Percentiles rank a stretch among this genome's conserved stretches.
Conservation (phyloP, 2,888 invertebrate genomes). For the Tipula lateralis region DNA sequence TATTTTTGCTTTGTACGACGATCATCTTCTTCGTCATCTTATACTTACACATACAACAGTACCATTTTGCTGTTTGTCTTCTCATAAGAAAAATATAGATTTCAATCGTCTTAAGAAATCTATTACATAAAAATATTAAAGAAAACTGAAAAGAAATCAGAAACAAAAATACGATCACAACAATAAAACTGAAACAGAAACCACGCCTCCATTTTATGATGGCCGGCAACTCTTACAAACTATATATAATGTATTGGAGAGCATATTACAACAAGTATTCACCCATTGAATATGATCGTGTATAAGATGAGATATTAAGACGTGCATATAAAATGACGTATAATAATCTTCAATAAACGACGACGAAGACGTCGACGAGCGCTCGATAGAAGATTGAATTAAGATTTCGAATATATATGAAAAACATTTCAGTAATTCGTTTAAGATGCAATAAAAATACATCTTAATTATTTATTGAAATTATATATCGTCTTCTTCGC, state of each 20-base stretch:
- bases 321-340: no score
- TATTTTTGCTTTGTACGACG: background rate
- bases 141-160: background rate
- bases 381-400: background rate
- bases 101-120: background rate
- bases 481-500: background rate
- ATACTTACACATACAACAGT: background rate
- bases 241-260: background rate
- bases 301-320: background rate
- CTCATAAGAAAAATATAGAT: background rate
- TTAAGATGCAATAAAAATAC: background rate
- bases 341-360: background rate
- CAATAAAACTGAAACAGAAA: background rate
- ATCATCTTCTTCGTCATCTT: background rate
- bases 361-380: background rate
- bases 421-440: background rate
- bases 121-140: constrained; percentile 5
- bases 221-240: constrained; percentile 6
- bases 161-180: background rate
- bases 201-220: background rate
- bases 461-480: constrained; percentile 19
- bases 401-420: background rate
- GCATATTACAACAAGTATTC: background rate
- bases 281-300: background rate
- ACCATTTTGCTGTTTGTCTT: constrained; percentile 24